Evolutionary conservation across 1,140 invertebrate genomes (phyloP), one percentile per base, ranked within the genome.

Genomic region (Delia radicum): DNA sequence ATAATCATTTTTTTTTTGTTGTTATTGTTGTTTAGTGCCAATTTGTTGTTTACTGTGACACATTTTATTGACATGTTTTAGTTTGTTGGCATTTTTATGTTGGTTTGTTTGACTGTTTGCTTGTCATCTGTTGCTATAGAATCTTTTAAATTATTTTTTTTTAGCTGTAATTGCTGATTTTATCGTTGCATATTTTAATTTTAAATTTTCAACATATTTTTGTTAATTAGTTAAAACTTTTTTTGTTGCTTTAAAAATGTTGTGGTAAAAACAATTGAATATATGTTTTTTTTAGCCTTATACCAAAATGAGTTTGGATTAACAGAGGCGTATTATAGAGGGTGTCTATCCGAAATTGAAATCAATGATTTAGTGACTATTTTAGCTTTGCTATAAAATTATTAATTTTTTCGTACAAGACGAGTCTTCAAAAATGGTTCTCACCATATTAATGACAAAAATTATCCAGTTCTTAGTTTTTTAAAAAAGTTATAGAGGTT

Each of bases 121-220:
- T 69, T 69, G 65, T 69, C 65, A 69, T 69, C 65, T 69, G 65
- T 21, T 69, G 65, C 21, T 69, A 69, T 33, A 69, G 65, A 69
- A 69, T 69, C 27, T 67, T 69, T 37, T 33, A 33, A 33, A 69
- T 33, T 69, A 33, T 33, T 33, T 69, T 69, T 33, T 31, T 69
- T 69, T 69, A 33, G 29, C 24, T 69, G 37, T 15, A 10, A 42
- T 15, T 15, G 12, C 37, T 33, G 18, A 21, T 55, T 55, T 55
- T 1, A 21, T 21, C 3, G n/a, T 1, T 21, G 48, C 48, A 55
- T 10, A 55, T 55, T 55, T 55, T 21, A 29, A 31, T 29, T 67
- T 31, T 13, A 69, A 33, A 69, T 69, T 69, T 33, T n/a, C 65
- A 21, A 26, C 29, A 69, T 69, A 69, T 69, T 28, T 37, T 37